Evolutionary conservation across 2,797 vertebrate genomes (phyloP).

Genomic region (Hipposideros larvatus): DNA sequence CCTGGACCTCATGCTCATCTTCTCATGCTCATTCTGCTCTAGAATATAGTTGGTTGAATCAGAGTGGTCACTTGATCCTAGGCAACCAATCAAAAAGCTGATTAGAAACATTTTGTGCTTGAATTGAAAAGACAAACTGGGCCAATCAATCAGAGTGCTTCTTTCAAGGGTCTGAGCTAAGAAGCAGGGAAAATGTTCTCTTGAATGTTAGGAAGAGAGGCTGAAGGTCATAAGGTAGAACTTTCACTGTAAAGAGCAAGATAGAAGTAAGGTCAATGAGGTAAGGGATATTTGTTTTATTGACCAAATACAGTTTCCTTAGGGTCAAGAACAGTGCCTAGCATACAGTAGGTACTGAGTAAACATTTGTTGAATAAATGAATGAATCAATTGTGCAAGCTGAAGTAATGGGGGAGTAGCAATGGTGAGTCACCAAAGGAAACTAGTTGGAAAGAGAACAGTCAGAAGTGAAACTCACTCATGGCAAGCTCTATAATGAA

Average conservation of each 20-base stretch:
- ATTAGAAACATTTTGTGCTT: conserved; percentile 40
- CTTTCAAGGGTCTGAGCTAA: conserved; percentile 6
- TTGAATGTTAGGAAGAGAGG: background rate
- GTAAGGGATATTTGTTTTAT: background rate
- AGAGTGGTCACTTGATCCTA: background rate
- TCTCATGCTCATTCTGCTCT: background rate
- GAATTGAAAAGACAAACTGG: background rate
- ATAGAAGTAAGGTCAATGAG: background rate
- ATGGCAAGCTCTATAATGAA: background rate
- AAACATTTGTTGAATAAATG: conserved; percentile 31
- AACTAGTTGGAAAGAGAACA: background rate
- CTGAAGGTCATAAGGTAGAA: background rate
- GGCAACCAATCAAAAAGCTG: background rate
- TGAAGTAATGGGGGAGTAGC: background rate
- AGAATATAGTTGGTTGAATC: background rate
- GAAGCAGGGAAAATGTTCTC: background rate
- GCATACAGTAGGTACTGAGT: background rate
- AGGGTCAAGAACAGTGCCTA: background rate
- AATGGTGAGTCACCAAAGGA: background rate
- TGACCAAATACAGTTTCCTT: background rate
- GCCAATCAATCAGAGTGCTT: background rate
- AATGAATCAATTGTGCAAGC: background rate
- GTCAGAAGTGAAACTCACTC: background rate
- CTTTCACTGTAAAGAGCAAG: background rate
- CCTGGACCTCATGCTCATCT: background rate